These are phyloP conservation scores for Platysteira castanea DNA, from an alignment of 2,113 vertebrate genomes.

Conservation along the genomic window DNA sequence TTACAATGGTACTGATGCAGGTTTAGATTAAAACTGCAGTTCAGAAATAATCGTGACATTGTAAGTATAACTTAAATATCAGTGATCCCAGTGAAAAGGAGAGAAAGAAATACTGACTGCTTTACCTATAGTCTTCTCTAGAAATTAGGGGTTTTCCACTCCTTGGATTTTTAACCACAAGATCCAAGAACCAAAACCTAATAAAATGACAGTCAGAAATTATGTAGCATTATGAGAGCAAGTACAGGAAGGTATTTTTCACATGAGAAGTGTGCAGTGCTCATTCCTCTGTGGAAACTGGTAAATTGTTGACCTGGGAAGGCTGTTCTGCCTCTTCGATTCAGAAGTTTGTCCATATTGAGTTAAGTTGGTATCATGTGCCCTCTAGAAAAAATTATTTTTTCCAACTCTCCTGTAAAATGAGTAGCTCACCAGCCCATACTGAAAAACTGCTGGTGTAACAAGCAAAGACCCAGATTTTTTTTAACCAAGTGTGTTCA, in stretches of 20 bases:
- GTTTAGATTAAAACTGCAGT: background rate
- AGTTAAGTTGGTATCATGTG: rapidly evolving
- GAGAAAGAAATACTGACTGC: background rate
- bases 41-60: background rate
- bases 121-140: background rate
- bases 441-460: background rate
- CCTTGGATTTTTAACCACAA: background rate
- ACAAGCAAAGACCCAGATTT: background rate
- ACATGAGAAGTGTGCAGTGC: background rate
- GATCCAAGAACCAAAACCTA: background rate
- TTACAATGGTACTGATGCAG: background rate
- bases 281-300: background rate
- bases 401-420: rapidly evolving
- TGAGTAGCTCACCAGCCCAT: rapidly evolving
- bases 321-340: background rate
- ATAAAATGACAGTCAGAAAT: background rate
- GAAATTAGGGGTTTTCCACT: background rate
- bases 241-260: background rate
- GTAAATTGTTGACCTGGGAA: background rate
- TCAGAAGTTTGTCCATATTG: background rate
- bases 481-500: background rate
- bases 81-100: background rate
- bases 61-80: background rate
- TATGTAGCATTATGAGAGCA: too few relatives aligned
- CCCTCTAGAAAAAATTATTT: background rate